Base-by-base conservation (phyloP, 2,888 invertebrate species). In the Thalpophila matura region DNA sequence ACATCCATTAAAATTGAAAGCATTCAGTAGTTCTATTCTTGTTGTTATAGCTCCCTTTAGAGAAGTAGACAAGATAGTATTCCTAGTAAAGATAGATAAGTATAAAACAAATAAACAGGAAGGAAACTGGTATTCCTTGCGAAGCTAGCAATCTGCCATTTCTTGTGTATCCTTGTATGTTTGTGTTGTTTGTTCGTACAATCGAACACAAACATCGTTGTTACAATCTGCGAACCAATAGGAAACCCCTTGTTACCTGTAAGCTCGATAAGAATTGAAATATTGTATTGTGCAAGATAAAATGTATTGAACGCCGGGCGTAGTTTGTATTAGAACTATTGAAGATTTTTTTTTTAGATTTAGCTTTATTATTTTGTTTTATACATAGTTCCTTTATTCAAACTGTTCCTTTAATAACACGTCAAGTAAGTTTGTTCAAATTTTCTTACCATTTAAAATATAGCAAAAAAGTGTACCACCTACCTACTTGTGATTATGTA, bases 161-260 rank as follows among this genome's bases (percentile, higher is more conserved):
- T 56, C 47, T 56, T 69, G 75, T 68, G 60, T 74, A 55, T 51
- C 38, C 42, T 51, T 7, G 37, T 29, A 16, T 63, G 65, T 71
- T 65, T 63, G 72, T 63, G 42, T 55, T 51, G 42, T 69, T 61
- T 68, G 62, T 55, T 55, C 50, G 40, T 37, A 42, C 74, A 47
- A 61, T 71, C 69, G 70, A 71, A 53, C 38, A 68, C 70, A 71
- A 74, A 71, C 62, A 69, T 53, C 16, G 70, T 27, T 40, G 68
- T 29, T 49, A 67, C 69, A 69, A 74, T 69, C 75, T 56, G 42
- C 45, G 38, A 74, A 33, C 35, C 51, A 70, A 69, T 69, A 61
- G 62, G 53, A 61, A 56, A 49, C 33, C 55, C 26, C 70, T 71
- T 71, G 61, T 74, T 69, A 67, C 74, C 62, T 61, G 70, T 40